Percentiles rank a stretch among this genome's conserved stretches.
Conservation (phyloP, 2,797 vertebrate species). For the Pseudocheirus occidentalis region DNA sequence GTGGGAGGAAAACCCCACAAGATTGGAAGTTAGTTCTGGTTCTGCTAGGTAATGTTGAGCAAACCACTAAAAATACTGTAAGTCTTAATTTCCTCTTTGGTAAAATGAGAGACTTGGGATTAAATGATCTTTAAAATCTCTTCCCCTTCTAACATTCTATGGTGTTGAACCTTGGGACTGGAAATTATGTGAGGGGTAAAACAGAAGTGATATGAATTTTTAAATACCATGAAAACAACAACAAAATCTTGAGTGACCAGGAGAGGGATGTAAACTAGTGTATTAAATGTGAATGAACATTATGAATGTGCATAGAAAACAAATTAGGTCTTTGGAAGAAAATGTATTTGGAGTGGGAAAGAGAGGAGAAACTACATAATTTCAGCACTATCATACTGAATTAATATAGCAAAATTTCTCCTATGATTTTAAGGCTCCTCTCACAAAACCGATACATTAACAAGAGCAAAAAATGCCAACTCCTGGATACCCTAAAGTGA, state of each 20-base stretch:
- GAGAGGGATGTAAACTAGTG: not conserved
- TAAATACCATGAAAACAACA: constrained; percentile 28
- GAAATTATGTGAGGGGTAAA: constrained; percentile 21
- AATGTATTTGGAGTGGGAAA: not conserved
- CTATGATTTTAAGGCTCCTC: constrained; percentile 18
- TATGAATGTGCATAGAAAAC: constrained; percentile 30
- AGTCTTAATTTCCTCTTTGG: constrained; percentile 27
- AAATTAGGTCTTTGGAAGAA: not conserved
- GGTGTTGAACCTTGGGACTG: not conserved
- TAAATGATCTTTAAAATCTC: not conserved
- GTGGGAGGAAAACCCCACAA: not conserved
- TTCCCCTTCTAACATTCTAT: not conserved
- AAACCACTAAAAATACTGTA: not conserved
- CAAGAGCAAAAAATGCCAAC: not conserved
- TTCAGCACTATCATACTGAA: not conserved
- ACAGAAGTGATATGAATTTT: constrained; percentile 11
- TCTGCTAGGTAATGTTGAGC: not conserved
- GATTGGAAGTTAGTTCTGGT: not conserved
- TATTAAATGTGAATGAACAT: not conserved
- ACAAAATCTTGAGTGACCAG: not conserved
- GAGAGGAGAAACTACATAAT: not conserved
- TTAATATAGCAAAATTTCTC: not conserved
- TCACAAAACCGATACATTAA: not conserved
- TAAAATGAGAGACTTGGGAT: constrained; percentile 38
- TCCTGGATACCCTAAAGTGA: constrained; percentile 18